phyloP scores from a whole-genome alignment of 2,113 vertebrate genomes.

The Marcusenius ussheri region DNA sequence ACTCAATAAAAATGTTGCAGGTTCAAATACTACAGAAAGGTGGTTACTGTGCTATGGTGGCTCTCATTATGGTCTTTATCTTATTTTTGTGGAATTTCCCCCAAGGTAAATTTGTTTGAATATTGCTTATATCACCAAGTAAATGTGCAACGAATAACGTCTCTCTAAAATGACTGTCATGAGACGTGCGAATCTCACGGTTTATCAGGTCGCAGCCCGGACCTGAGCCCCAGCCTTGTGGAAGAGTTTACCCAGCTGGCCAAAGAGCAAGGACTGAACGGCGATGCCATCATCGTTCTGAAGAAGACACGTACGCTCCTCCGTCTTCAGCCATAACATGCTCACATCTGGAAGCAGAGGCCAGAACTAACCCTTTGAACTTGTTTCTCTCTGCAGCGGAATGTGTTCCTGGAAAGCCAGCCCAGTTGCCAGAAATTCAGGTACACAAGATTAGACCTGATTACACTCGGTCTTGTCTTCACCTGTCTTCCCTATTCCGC shows the following conservation, averaged over 20 bases:
- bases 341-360: not conserved
- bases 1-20: not conserved
- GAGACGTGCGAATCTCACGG: not conserved
- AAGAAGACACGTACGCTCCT: conserved; percentile 65
- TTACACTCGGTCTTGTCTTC: not conserved
- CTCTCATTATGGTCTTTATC: not conserved
- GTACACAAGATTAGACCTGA: conserved; percentile 28
- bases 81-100: not conserved
- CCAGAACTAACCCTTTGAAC: not conserved
- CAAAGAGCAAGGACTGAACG: conserved; percentile 59
- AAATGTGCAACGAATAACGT: not conserved
- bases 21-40: not conserved
- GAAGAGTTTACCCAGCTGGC: conserved; percentile 70
- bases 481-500: not conserved
- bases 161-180: not conserved
- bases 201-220: conserved; percentile 61
- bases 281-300: conserved; percentile 57
- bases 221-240: conserved; percentile 60
- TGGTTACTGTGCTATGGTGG: not conserved
- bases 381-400: conserved; percentile 52
- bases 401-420: conserved; percentile 67
- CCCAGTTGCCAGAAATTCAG: conserved; percentile 32
- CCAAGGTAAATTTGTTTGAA: not conserved
- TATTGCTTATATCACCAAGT: not conserved
- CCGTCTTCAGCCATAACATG: not conserved